Evolutionary conservation across 2,888 invertebrate genomes (phyloP).

Genomic region (Allolobophora icterica): DNA sequence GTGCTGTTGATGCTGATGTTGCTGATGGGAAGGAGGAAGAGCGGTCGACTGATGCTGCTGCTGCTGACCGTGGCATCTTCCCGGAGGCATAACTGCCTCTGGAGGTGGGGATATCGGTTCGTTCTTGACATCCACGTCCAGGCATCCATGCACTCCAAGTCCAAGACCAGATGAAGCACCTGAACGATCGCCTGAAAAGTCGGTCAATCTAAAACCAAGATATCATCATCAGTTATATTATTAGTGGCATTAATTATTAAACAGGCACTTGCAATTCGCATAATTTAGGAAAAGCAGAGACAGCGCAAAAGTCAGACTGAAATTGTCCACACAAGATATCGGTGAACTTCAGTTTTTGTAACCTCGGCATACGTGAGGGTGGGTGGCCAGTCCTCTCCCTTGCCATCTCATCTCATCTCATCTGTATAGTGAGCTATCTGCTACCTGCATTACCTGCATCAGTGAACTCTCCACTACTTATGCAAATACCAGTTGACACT

Average conservation of each 20-base stretch:
- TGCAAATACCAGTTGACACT: too few relatives aligned
- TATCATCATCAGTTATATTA: background rate
- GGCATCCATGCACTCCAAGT: background rate
- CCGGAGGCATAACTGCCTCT: background rate
- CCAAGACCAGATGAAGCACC: background rate
- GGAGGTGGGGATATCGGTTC: slow-evolving; percentile 35
- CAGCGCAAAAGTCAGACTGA: too few relatives aligned
- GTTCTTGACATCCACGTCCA: slow-evolving; percentile 29
- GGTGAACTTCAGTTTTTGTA: too few relatives aligned
- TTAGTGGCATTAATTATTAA: background rate
- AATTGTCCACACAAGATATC: too few relatives aligned
- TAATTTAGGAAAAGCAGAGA: too few relatives aligned
- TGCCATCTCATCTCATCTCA: too few relatives aligned
- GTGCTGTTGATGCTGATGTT: background rate
- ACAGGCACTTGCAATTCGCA: too few relatives aligned
- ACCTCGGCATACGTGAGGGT: too few relatives aligned
- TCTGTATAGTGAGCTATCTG: too few relatives aligned
- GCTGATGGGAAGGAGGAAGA: background rate
- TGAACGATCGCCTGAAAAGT: background rate
- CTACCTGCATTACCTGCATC: too few relatives aligned
- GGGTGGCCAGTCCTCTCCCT: too few relatives aligned
- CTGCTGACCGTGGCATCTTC: slow-evolving; percentile 13
- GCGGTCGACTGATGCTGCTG: slow-evolving; percentile 21
- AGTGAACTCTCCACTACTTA: too few relatives aligned
- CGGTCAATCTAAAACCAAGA: background rate